Evolutionary conservation across 2,888 invertebrate genomes (phyloP), one percentile per base, ranked within the genome.

Genomic region (Ichneumon xanthorius): DNA sequence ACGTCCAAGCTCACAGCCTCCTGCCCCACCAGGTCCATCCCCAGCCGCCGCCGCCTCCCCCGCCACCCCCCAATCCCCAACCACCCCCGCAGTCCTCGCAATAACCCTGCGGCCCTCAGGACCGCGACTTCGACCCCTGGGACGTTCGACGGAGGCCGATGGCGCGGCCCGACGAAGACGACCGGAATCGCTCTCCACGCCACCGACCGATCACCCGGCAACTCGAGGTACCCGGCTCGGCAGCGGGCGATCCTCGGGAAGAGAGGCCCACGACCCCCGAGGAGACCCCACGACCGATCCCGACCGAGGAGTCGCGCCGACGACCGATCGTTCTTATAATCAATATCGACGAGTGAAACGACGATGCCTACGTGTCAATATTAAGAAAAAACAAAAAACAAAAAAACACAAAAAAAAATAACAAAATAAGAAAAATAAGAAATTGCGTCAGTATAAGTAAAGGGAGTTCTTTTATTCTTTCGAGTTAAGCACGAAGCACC

Each of bases 1-100:
- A 93, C 88, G 92, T 93, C 79, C 93, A 93, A 86, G 89, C 93
- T 73, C 93, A 93, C 88, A 91, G 89, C 73, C 90, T 93, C 45
- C 88, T 93, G 82, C 92, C 93, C 70, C 93, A 94, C 84, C 93
- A 93, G 88, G 93, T 93, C 33, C 94, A 94, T 87, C 92, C 93
- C 0, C 93, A 93, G 86, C 93, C 94, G 7, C 93, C 93, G 4
- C 93, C 93, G 3, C 93, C 93, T 0, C 93, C 93, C 0, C 93
- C 93, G 14, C 93, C 93, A 9, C 93, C 93, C 4, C 93, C 93
- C 80, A 93, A 93, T 89, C 90, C 92, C 11, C 93, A 93, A 87
- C 90, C 91, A 45, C 89, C 90, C 26, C 89, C 91, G 61, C 91
- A 93, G 67, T 91, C 93, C 80, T 90, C 93, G 87, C 93, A 94